phyloP scores from a whole-genome alignment of 2,113 vertebrate genomes.

The Gymnocephalus cernua region DNA sequence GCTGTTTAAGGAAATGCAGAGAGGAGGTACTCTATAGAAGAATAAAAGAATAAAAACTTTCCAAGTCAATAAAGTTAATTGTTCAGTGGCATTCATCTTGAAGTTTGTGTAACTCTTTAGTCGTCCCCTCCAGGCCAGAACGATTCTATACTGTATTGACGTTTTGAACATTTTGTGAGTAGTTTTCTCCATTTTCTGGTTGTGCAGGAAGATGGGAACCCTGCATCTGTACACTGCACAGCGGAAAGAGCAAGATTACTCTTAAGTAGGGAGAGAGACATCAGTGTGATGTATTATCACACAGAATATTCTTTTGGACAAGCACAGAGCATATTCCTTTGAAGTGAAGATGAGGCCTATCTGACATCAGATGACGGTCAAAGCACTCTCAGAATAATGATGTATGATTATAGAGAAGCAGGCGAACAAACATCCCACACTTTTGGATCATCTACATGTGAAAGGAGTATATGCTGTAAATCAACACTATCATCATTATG shows the following conservation, averaged over 20 bases:
- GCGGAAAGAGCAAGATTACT: conserved; percentile 39
- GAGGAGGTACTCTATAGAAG: conserved; percentile 3
- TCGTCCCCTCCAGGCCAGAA: not conserved
- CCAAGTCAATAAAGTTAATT: not conserved
- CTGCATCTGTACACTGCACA: conserved; percentile 8
- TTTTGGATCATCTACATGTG: conserved; percentile 58
- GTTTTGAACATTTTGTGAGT: not conserved
- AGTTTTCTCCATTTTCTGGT: conserved; percentile 26
- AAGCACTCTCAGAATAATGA: conserved; percentile 61
- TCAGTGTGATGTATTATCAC: conserved; percentile 52
- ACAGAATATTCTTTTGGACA: conserved; percentile 53
- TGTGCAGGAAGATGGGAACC: not conserved
- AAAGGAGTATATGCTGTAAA: conserved; percentile 40
- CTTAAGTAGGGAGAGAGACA: conserved; percentile 46
- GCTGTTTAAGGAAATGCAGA: not conserved
- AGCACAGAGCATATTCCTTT: conserved; percentile 45
- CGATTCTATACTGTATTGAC: not conserved
- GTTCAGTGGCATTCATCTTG: not conserved
- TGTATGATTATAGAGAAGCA: conserved; percentile 56
- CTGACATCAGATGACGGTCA: conserved; percentile 61
- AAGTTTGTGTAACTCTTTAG: not conserved
- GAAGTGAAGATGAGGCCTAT: conserved; percentile 62
- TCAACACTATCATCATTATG: conserved; percentile 26
- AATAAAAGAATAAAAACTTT: conserved; percentile 18
- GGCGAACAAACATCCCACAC: conserved; percentile 53